phyloP scores from a whole-genome alignment of 2,797 vertebrate genomes.

The Monodelphis domestica region DNA sequence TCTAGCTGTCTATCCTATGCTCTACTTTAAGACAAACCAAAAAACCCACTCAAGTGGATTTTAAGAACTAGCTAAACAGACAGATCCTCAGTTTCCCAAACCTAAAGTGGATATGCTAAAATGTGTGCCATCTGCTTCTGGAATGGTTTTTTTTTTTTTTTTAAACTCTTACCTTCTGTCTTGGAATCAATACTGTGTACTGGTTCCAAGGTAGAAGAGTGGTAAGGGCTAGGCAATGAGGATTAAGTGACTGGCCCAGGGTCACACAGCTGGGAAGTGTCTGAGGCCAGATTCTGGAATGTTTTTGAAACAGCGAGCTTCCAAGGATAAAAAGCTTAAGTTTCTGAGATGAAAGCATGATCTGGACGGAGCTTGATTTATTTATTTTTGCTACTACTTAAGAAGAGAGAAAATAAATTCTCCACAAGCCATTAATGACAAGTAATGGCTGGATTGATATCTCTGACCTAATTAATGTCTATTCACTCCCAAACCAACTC shows the following conservation, averaged over 20 bases:
- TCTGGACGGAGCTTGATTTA: slow-evolving; percentile 20
- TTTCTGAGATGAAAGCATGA: slow-evolving; percentile 10
- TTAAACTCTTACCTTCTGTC: too few species aligned
- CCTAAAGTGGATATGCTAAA: background rate
- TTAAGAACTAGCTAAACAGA: slow-evolving; percentile 19
- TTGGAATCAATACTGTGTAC: too few species aligned
- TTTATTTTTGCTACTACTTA: slow-evolving; percentile 40
- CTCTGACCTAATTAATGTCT: background rate
- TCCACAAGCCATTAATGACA: background rate
- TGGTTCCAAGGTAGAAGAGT: too few species aligned
- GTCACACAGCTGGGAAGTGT: too few species aligned
- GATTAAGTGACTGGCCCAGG: too few species aligned
- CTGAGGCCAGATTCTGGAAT: too few species aligned
- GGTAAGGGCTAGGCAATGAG: too few species aligned
- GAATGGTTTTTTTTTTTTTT: slow-evolving; percentile 10
- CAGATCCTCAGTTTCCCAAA: slow-evolving; percentile 20
- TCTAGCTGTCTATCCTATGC: too few species aligned
- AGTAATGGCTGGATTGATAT: background rate
- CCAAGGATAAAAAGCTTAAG: too few species aligned
- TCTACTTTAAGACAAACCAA: background rate
- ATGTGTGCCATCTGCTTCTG: background rate
- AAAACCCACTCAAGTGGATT: background rate
- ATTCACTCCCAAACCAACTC: slow-evolving; percentile 13
- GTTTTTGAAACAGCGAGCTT: slow-evolving; percentile 2
- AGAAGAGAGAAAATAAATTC: slow-evolving; percentile 6